Base-by-base conservation (phyloP, 1,140 invertebrate species). In the Atta cephalotes region DNA sequence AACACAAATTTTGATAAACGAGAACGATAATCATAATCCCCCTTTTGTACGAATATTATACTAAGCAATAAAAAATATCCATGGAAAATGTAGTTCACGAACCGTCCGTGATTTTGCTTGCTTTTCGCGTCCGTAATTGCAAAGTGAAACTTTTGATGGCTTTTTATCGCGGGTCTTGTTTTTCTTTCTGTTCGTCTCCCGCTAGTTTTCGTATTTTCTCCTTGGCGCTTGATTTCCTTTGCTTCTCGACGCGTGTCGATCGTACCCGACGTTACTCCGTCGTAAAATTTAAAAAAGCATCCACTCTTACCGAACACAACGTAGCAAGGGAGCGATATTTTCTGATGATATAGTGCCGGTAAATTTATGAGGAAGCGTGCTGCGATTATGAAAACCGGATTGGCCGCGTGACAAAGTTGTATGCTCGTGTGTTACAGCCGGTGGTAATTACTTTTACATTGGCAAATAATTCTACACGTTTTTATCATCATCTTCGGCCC, bases 401-500 rank as follows among this genome's bases (percentile, higher is more conserved):
- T 85, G 86, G 63, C 70, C 70, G 35, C 63, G 70, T 72, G 53
- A 90, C 90, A 90, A 88, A 87, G 53, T 87, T 80, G 89, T 87
- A 39, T 49, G n/a, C 51, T 6, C 56, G 25, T 70, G 62, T 49
- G 35, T 71, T 28, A 35, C 68, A 63, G 60, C 51, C 53, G n/a
- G 18, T 49, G 66, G 85, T 90, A 90, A 91, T 88, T 88, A 86
- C 77, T 87, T 87, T 87, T 80, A 87, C 90, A 88, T 85, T 72
- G 84, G 25, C 74, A 51, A 82, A 51, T 35, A 79, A 90, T 90
- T 91, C 81, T 68, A 88, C 87, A 58, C 62, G 49, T 87, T 86
- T 71, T 66, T 68, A 25, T 53, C 53, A 78, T 70, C 79, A 49
- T 82, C 78, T 68, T 39, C 74, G n/a, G 35, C 58, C n/a, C 66